phyloP scores from a whole-genome alignment of 53 echinoderm and acorn worm genomes.

The Arbacia lixula region DNA sequence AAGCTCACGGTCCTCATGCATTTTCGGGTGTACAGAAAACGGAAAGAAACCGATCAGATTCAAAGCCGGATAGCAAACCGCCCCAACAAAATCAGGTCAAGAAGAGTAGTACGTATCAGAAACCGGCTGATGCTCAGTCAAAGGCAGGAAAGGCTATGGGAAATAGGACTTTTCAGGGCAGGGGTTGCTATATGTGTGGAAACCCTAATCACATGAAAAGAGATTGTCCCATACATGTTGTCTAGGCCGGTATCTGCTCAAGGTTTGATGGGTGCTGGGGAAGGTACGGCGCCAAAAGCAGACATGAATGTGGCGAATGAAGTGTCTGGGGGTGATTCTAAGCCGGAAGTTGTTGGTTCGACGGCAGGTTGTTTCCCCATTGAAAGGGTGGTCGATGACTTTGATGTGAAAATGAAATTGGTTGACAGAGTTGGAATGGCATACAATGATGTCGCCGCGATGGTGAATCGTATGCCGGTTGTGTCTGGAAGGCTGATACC shows the following conservation, averaged over 20 bases:
- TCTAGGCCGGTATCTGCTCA: background rate
- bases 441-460: background rate
- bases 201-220: constrained; percentile 34
- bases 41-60: constrained; percentile 12
- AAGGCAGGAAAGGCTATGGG: background rate
- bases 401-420: background rate
- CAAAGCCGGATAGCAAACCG: background rate
- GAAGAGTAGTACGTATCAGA: background rate
- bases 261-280: background rate
- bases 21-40: constrained; percentile 16
- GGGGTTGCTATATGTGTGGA: constrained; percentile 42
- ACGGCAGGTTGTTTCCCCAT: background rate
- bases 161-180: too few species aligned
- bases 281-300: background rate
- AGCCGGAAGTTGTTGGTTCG: background rate
- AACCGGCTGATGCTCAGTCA: background rate
- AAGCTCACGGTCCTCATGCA: background rate
- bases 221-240: constrained; percentile 16
- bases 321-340: background rate
- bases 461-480: background rate
- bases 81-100: background rate
- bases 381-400: too few species aligned
- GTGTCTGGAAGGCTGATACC: constrained; percentile 11
- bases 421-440: too few species aligned
- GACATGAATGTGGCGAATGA: too few species aligned